Conservation (phyloP, 2,888 invertebrate genomes). For the Tetranychus truncatus region DNA sequence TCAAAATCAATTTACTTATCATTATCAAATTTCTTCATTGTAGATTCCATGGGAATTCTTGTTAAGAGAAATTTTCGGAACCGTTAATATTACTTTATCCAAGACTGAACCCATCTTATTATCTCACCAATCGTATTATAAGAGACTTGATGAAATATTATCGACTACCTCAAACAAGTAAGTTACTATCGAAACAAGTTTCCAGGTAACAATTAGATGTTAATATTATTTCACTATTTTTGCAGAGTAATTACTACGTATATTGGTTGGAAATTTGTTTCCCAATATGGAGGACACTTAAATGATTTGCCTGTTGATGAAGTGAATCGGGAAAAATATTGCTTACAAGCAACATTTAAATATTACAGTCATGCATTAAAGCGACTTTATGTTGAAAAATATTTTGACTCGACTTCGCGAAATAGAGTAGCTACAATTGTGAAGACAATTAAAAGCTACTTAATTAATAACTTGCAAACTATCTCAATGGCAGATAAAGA, state of each 20-base stretch:
- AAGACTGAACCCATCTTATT: not conserved
- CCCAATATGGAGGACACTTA: not conserved
- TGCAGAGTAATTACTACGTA: not conserved
- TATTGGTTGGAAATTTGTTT: slow-evolving; percentile 8
- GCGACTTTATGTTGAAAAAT: slow-evolving; percentile 5
- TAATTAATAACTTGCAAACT: not conserved
- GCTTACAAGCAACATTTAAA: not conserved
- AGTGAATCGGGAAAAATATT: not conserved
- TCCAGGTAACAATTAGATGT: not conserved
- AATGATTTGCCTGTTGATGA: slow-evolving; percentile 3
- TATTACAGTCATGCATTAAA: slow-evolving; percentile 5
- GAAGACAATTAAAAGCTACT: not conserved
- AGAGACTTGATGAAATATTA: not conserved
- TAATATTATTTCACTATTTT: not conserved
- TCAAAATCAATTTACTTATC: not conserved
- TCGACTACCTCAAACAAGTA: slow-evolving; percentile 41
- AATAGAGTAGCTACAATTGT: not conserved
- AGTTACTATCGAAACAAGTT: slow-evolving; percentile 33
- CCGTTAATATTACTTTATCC: not conserved
- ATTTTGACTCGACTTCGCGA: not conserved
- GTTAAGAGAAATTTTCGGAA: not conserved
- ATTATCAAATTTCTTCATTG: not conserved
- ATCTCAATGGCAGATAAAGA: not conserved
- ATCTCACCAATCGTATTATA: not conserved
- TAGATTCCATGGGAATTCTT: slow-evolving; percentile 1